These are phyloP conservation scores for Thripadectes ignobilis DNA, from an alignment of 2,797 vertebrate genomes.

Conservation along the genomic window DNA sequence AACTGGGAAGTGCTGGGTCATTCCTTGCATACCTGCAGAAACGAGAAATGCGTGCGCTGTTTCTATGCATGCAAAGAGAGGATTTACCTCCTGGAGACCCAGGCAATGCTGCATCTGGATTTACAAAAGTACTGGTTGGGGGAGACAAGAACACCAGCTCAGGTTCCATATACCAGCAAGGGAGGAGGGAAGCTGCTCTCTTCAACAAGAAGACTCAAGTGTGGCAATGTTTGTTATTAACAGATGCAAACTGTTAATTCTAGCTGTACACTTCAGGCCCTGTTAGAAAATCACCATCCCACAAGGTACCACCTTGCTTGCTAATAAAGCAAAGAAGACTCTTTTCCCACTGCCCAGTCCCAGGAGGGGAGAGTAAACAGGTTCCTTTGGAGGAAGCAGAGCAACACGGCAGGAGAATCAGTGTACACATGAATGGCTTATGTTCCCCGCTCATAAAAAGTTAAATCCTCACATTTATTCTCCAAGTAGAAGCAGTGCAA, in stretches of 20 bases:
- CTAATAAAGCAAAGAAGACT: background rate
- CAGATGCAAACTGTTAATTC: background rate
- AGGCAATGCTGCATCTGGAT: background rate
- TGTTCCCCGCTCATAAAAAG: background rate
- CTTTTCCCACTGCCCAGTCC: background rate
- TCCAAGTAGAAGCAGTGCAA: background rate
- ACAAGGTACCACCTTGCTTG: background rate
- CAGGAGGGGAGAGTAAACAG: background rate
- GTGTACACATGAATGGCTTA: background rate
- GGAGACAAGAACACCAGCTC: accelerated
- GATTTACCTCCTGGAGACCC: background rate
- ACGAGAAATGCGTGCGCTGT: accelerated
- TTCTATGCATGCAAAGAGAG: accelerated
- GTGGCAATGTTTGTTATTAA: background rate
- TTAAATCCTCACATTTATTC: background rate
- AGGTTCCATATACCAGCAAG: background rate
- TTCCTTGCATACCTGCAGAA: background rate
- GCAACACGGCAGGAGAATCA: background rate
- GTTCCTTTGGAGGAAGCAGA: background rate
- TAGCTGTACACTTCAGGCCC: background rate
- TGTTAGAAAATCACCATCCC: background rate
- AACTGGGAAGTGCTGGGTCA: background rate
- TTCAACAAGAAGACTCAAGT: background rate
- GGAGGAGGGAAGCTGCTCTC: background rate
- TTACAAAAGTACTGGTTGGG: background rate